Conservation (phyloP, 2,113 vertebrate genomes). For the Passer domesticus region DNA sequence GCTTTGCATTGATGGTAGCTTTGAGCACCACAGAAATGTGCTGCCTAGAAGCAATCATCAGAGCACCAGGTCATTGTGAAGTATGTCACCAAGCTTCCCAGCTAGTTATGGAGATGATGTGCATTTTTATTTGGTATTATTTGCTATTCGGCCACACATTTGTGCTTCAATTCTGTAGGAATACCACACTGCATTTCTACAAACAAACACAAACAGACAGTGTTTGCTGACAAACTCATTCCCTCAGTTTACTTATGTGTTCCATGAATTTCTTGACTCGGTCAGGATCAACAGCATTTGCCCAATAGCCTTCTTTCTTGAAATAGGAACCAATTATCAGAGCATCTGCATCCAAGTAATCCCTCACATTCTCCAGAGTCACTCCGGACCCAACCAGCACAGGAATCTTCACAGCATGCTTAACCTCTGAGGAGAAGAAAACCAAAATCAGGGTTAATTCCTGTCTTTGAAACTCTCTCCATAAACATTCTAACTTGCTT, state of each 20-base stretch:
- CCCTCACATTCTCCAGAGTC: conserved; percentile 78
- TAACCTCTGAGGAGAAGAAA: conserved; percentile 74
- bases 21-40: neutral
- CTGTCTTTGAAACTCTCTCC: neutral
- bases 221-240: conserved; percentile 45
- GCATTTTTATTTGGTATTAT: neutral
- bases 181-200: neutral
- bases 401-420: conserved; percentile 69
- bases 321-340: conserved; percentile 87
- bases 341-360: conserved; percentile 66
- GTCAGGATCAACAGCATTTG: conserved; percentile 74
- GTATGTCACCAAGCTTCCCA: neutral
- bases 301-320: conserved; percentile 83
- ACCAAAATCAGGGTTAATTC: neutral
- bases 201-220: neutral
- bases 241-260: conserved; percentile 70
- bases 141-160: neutral
- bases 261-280: conserved; percentile 81
- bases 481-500: neutral
- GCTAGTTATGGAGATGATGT: neutral
- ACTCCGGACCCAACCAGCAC: conserved; percentile 87
- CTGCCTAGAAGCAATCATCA: neutral
- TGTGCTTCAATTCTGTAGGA: neutral
- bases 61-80: neutral
- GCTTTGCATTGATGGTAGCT: neutral